Base-by-base conservation (phyloP, 1,140 invertebrate genomes). In the Cardiocondyla obscurior region DNA sequence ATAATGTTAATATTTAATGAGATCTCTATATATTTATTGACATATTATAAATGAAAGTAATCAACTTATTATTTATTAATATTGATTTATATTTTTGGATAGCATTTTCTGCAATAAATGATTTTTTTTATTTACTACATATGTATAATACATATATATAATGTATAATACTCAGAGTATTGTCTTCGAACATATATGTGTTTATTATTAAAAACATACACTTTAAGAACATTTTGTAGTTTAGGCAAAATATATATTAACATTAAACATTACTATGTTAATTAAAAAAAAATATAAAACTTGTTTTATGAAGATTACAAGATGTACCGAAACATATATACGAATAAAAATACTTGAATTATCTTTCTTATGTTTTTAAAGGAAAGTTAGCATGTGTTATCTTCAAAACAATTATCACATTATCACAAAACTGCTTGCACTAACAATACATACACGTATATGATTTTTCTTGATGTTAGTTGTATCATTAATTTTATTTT, bases 1-100 rank as follows among this genome's bases (percentile, higher is more conserved):
- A 86, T 85, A 33, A 73, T 36, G 58, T 85, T 70, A 73, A 79
- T 83, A 85, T 44, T 85, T 83, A 81, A 85, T 70, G n/a, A 73
- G 81, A 65, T 36, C 39, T 83, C 49, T 83, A 83, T 81, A 87
- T 76, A 51, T 77, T 58, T 55, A n/a, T 49, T 67, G 44, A 53
- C n/a, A n/a, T 53, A 67, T 39, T 22, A 28, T 36, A 19, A 10
- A 76, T 53, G 12, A 79, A 79, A 69, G 46, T 79, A 53, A 79
- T 4, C 16, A 69, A 67, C 12, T 79, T 36, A 79, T 79, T 77
- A 77, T 85, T 87, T 85, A 55, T 51, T 53, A 81, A 82, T 65
- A 84, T 42, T 36, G 14, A 57, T 53, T 82, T 57, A 82, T 62
- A 79, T 69, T 72, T 81, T 70, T 55, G 19, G 14, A 64, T 3